Evolutionary conservation across 2,888 invertebrate species (phyloP).

Genomic region (Mythimna ferrago): DNA sequence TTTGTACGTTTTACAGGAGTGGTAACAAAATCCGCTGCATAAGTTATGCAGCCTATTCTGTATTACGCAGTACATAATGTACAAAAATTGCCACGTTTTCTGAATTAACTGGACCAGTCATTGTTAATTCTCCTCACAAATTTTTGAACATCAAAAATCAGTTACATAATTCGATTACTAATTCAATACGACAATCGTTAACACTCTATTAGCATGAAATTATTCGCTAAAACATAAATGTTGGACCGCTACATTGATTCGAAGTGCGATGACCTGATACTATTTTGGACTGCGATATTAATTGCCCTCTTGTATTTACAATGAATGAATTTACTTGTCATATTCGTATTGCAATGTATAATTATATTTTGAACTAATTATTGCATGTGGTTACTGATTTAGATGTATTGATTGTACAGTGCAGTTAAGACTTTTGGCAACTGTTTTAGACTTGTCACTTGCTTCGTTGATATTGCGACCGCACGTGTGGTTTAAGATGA

Average conservation of each 20-base stretch:
- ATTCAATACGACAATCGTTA: slow-evolving; percentile 27
- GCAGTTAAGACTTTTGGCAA: slow-evolving; percentile 14
- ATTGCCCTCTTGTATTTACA: slow-evolving; percentile 64
- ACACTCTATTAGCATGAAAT: slow-evolving; percentile 27
- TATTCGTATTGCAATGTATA: slow-evolving; percentile 22
- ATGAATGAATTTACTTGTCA: slow-evolving; percentile 37
- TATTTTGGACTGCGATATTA: slow-evolving; percentile 71
- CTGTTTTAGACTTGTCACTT: neutral
- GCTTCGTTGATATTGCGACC: slow-evolving; percentile 4
- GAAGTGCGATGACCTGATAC: slow-evolving; percentile 66
- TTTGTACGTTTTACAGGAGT: no score
- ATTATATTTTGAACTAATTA: slow-evolving; percentile 26
- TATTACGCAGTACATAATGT: neutral
- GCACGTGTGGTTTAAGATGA: neutral
- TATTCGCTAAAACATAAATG: slow-evolving; percentile 37
- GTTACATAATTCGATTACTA: neutral
- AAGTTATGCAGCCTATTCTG: no score
- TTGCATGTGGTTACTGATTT: slow-evolving; percentile 7
- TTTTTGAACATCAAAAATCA: slow-evolving; percentile 19
- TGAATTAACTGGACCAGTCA: neutral
- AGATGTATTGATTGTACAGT: slow-evolving; percentile 28
- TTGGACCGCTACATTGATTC: slow-evolving; percentile 38
- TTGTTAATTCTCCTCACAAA: neutral
- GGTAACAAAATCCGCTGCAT: no score
- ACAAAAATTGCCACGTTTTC: neutral